phyloP scores from a whole-genome alignment of 2,113 vertebrate species.

The Ictalurus furcatus region DNA sequence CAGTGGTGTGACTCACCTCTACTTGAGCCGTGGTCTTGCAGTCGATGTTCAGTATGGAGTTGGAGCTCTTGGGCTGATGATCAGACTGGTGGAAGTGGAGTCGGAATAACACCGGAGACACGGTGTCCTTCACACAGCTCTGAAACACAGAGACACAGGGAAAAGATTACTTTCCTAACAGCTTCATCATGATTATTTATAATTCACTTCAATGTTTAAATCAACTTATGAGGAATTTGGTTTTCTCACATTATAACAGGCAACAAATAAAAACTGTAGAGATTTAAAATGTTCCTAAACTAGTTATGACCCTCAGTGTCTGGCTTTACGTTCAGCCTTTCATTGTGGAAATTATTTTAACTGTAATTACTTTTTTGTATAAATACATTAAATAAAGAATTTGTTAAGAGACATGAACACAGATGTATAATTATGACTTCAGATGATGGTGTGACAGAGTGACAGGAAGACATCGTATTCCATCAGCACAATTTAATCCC shows the following conservation, averaged over 20 bases:
- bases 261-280: neutral
- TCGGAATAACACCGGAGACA: conserved; percentile 70
- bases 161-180: neutral
- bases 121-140: conserved; percentile 74
- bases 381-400: too few relatives aligned
- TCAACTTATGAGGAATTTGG: neutral
- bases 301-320: neutral
- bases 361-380: too few relatives aligned
- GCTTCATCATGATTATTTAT: neutral
- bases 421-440: neutral
- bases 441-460: neutral
- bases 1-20: conserved; percentile 46
- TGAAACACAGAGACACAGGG: conserved; percentile 50
- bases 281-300: neutral
- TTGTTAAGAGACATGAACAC: too few relatives aligned
- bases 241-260: neutral
- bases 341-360: neutral
- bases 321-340: neutral
- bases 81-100: conserved; percentile 72
- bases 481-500: neutral
- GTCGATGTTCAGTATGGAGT: conserved; percentile 58
- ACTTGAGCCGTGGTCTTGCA: conserved; percentile 25
- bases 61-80: neutral
- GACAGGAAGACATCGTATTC: neutral
- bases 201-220: neutral